A percentile compares a stretch with the other conserved stretches of the same genome.
phyloP scores from a whole-genome alignment of 2,113 vertebrate species.

The Argyrosomus japonicus region DNA sequence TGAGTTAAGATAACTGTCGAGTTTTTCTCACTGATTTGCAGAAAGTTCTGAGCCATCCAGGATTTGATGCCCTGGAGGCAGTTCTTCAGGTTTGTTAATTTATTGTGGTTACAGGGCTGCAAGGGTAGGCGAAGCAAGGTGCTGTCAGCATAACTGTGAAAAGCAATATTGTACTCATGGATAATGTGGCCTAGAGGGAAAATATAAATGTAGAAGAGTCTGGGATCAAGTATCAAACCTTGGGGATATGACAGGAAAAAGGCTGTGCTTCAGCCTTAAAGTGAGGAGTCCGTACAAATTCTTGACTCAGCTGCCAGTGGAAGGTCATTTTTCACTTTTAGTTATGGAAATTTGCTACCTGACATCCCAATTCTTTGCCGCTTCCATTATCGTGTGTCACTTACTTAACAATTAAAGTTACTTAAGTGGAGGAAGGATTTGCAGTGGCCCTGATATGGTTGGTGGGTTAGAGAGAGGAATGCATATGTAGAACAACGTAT shows the following conservation, averaged over 20 bases:
- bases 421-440: background rate
- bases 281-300: background rate
- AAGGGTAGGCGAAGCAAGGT: background rate
- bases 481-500: slow-evolving; percentile 32
- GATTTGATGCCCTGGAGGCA: background rate
- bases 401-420: background rate
- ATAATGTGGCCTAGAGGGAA: slow-evolving; percentile 13
- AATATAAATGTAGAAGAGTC: slow-evolving; percentile 12
- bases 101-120: background rate
- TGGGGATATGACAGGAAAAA: background rate
- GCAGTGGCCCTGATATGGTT: background rate
- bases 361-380: background rate
- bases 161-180: slow-evolving; percentile 13
- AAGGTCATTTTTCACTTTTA: slow-evolving; percentile 35
- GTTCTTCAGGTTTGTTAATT: slow-evolving; percentile 5
- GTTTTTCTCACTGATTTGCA: background rate
- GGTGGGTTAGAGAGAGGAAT: background rate
- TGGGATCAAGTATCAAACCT: slow-evolving; percentile 1
- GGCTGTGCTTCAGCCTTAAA: slow-evolving; percentile 16
- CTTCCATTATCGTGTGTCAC: background rate
- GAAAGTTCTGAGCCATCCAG: slow-evolving; percentile 1
- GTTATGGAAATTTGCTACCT: slow-evolving; percentile 14
- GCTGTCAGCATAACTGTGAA: slow-evolving; percentile 28
- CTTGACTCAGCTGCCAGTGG: slow-evolving; percentile 31
- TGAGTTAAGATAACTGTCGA: background rate